Conservation (phyloP, 2,797 vertebrate species). For the Macropus fuliginosus region DNA sequence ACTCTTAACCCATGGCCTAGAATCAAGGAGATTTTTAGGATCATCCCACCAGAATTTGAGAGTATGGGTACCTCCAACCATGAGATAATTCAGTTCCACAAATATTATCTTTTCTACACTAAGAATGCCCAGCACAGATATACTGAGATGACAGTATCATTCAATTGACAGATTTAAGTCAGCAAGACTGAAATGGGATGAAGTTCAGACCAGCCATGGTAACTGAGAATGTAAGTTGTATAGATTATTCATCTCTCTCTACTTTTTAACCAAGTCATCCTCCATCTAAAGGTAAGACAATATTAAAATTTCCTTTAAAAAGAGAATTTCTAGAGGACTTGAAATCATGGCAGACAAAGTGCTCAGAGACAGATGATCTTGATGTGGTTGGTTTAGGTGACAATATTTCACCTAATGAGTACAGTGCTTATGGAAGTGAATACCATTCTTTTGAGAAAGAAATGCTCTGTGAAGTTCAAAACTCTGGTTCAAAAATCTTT, state of each 20-base stretch:
- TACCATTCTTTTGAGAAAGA: constrained; percentile 32
- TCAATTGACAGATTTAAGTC: not conserved
- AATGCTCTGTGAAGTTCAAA: not conserved
- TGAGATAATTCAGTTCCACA: not conserved
- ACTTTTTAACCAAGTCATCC: not conserved
- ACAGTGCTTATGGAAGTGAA: constrained; percentile 12
- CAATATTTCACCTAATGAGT: not conserved
- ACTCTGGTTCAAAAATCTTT: not conserved
- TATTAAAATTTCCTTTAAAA: not conserved
- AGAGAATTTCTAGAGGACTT: not conserved
- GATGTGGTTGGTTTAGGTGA: not conserved
- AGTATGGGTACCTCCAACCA: not conserved
- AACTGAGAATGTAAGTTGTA: not conserved
- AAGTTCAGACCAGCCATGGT: not conserved
- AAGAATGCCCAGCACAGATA: not conserved
- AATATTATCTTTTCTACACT: not conserved
- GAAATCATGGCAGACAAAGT: constrained; percentile 31
- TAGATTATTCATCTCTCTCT: not conserved
- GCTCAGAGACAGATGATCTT: not conserved
- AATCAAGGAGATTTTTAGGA: not conserved
- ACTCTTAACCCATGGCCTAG: not conserved
- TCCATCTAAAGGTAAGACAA: not conserved
- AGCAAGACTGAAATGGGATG: not conserved
- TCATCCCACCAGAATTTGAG: not conserved
- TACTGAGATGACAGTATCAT: not conserved